These are phyloP conservation scores for Limnodromus scolopaceus DNA, from an alignment of 2,797 vertebrate genomes.

Conservation along the genomic window DNA sequence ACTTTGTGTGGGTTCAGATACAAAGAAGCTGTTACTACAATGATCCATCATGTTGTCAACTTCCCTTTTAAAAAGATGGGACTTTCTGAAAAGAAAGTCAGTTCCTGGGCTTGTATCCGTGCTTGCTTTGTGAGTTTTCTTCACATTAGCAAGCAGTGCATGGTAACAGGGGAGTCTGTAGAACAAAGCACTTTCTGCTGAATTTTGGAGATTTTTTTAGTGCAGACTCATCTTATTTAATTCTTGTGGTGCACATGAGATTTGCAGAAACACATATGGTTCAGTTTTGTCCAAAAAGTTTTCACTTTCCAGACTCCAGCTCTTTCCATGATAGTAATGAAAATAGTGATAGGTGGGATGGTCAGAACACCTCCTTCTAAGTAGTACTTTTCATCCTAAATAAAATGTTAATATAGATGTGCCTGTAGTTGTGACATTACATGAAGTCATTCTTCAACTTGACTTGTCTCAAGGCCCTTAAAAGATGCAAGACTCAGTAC, in stretches of 20 bases:
- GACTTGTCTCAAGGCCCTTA: not conserved
- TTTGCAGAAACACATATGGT: not conserved
- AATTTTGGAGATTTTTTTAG: not conserved
- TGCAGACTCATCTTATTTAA: not conserved
- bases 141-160: not conserved
- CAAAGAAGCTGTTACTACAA: not conserved
- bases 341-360: not conserved
- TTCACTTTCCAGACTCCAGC: not conserved
- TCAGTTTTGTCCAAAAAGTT: not conserved
- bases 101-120: not conserved
- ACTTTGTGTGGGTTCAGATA: not conserved
- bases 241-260: not conserved
- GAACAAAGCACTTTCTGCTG: not conserved
- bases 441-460: not conserved
- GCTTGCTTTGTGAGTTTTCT: not conserved
- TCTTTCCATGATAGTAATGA: not conserved
- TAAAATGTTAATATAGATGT: not conserved
- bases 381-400: not conserved
- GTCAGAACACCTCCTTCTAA: not conserved
- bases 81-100: not conserved
- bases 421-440: not conserved
- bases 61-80: not conserved
- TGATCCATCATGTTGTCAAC: not conserved
- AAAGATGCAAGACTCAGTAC: not conserved
- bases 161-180: fast-evolving